Evolutionary conservation across 2,888 invertebrate species (phyloP), one percentile per base, ranked within the genome.

Genomic region (Strigamia crassipes): DNA sequence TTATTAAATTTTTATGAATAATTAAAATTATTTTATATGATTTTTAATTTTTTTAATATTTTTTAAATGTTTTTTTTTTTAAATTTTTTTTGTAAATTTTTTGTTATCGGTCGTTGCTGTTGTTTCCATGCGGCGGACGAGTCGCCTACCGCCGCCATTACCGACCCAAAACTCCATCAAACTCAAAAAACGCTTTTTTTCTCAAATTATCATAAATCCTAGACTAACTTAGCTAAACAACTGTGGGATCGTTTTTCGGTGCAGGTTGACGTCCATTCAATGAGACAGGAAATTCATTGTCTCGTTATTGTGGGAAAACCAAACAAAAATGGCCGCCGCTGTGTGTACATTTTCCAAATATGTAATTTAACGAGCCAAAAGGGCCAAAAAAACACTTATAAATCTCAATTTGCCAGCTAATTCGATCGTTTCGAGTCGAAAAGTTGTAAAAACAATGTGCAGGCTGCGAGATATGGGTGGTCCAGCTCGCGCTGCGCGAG

Each of bases 201-300:
- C n/a, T n/a, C n/a, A n/a, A n/a, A 34, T 34, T 34, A 34, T 6
- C 34, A 34, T 34, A 34, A 34, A 34, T 6, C 34, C 34, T 5
- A 34, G n/a, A n/a, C n/a, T n/a, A n/a, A n/a, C n/a, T n/a, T n/a
- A n/a, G n/a, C n/a, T n/a, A n/a, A n/a, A n/a, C n/a, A n/a, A n/a
- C 18, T 56, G 61, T 18, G 61, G 10, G 21, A 61, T 61, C 3
- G 10, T 18, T 61, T 18, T 61, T 18, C n/a, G 15, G 18, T n/a
- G 1, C 66, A 66, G 66, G 66, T 66, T 66, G 66, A 66, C 66
- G 66, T 66, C 66, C 66, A 66, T 23, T 27, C 27, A 66, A 66
- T 66, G 66, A 15, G 66, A 27, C 21, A 27, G 15, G 15, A 66
- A 66, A 66, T 27, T 66, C 66, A 66, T 66, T 66, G 66, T 66